phyloP scores from a whole-genome alignment of 2,797 vertebrate species.

The Spatula clypeata region DNA sequence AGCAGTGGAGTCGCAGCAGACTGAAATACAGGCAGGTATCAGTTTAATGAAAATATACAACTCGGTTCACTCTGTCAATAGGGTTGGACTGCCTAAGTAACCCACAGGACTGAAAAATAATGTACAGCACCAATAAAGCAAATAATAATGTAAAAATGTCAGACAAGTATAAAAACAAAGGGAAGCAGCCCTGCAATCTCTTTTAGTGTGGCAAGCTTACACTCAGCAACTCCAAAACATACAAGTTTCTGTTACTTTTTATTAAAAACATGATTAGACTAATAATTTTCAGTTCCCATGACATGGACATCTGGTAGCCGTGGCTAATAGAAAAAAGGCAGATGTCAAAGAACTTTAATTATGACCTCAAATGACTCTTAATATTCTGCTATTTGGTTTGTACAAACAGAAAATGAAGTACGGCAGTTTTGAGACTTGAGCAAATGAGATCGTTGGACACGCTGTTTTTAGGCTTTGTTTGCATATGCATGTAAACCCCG shows the following conservation, averaged over 20 bases:
- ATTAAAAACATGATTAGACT: conserved; percentile 61
- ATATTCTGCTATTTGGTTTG: conserved; percentile 50
- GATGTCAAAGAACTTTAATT: conserved; percentile 75
- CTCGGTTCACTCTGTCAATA: not conserved
- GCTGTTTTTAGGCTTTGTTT: not conserved
- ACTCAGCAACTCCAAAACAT: not conserved
- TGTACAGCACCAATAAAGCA: not conserved
- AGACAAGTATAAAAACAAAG: not conserved
- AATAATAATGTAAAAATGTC: not conserved
- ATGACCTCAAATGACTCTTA: conserved; percentile 63
- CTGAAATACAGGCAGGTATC: not conserved
- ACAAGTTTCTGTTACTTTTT: conserved; percentile 53
- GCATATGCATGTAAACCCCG: not conserved
- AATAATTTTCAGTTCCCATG: conserved; percentile 62
- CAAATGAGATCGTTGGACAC: not conserved
- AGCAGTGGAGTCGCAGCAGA: not conserved
- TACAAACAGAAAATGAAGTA: conserved; percentile 22
- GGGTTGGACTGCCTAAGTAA: not conserved
- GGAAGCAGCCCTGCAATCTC: not conserved
- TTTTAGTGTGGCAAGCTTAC: not conserved
- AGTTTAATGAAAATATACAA: not conserved
- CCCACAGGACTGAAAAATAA: not conserved
- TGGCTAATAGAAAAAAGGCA: conserved; percentile 65
- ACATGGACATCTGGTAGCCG: conserved; percentile 58
- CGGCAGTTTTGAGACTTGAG: conserved; percentile 2